phyloP scores from a whole-genome alignment of 2,113 vertebrate species.

The Paracanthobrama guichenoti region DNA sequence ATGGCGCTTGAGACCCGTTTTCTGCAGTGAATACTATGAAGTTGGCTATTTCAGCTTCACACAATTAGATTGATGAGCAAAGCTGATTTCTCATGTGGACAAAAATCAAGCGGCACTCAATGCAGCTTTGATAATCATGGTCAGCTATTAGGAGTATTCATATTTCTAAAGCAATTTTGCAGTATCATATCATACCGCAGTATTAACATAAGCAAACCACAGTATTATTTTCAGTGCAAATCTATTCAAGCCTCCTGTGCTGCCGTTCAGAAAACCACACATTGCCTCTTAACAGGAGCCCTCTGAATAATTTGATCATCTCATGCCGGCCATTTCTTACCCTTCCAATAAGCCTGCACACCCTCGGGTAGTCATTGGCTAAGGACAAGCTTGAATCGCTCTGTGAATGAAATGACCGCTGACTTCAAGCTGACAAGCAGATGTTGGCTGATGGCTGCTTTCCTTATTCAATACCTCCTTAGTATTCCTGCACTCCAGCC shows the following conservation, averaged over 20 bases:
- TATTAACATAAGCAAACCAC: neutral
- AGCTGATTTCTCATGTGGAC: constrained; percentile 27
- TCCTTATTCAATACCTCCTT: constrained; percentile 12
- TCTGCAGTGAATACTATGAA: constrained; percentile 37
- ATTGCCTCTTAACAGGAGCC: neutral
- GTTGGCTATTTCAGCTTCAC: constrained; percentile 24
- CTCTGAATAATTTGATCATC: constrained; percentile 22
- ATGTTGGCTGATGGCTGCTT: constrained; percentile 17
- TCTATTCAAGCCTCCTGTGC: neutral
- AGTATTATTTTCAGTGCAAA: neutral
- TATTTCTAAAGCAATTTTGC: constrained; percentile 6
- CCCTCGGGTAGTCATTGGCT: neutral
- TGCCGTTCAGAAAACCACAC: neutral
- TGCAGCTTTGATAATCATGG: constrained; percentile 24
- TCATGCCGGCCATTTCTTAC: constrained; percentile 3
- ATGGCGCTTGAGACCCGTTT: constrained; percentile 27
- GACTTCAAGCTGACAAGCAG: constrained; percentile 34
- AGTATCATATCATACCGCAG: neutral
- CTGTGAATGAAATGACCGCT: constrained; percentile 1
- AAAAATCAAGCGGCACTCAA: constrained; percentile 34
- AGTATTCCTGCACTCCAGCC: constrained; percentile 1
- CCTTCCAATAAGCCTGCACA: neutral
- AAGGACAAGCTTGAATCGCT: neutral
- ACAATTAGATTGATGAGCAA: constrained; percentile 42
- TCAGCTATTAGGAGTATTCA: constrained; percentile 16